Evolutionary conservation across 2,113 vertebrate genomes (phyloP).

Genomic region (Oenanthe melanoleuca): DNA sequence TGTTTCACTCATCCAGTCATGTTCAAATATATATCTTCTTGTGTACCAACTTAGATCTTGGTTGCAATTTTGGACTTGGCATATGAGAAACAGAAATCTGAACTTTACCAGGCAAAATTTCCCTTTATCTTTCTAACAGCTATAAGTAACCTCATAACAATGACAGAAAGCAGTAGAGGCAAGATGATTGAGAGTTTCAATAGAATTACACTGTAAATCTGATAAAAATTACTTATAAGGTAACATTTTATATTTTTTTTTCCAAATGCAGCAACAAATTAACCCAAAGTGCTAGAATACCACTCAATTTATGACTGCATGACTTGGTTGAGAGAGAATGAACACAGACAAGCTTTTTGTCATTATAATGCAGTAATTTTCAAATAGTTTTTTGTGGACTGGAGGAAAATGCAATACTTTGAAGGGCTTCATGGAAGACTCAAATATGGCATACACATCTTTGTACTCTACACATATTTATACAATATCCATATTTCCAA

Average conservation of each 20-base stretch:
- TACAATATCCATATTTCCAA: background rate
- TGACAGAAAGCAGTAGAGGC: background rate
- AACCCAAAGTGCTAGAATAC: background rate
- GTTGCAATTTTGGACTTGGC: background rate
- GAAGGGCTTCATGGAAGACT: background rate
- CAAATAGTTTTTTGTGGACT: background rate
- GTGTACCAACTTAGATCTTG: background rate
- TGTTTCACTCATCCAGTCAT: background rate
- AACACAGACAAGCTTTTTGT: background rate
- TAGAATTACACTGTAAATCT: slow-evolving; percentile 27
- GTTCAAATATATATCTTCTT: background rate
- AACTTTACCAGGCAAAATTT: background rate
- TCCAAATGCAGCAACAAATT: background rate
- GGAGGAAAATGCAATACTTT: background rate
- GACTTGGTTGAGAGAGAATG: background rate
- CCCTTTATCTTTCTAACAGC: background rate
- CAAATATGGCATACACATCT: background rate
- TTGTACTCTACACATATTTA: background rate
- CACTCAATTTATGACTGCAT: background rate
- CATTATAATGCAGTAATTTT: background rate
- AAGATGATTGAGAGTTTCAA: slow-evolving; percentile 6
- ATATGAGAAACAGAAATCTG: background rate
- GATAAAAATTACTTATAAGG: background rate
- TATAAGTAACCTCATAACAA: background rate
- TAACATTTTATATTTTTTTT: background rate